Percentiles rank a stretch among this genome's conserved stretches.
phyloP scores from a whole-genome alignment of 2,888 invertebrate species.

The Apeira syringaria region DNA sequence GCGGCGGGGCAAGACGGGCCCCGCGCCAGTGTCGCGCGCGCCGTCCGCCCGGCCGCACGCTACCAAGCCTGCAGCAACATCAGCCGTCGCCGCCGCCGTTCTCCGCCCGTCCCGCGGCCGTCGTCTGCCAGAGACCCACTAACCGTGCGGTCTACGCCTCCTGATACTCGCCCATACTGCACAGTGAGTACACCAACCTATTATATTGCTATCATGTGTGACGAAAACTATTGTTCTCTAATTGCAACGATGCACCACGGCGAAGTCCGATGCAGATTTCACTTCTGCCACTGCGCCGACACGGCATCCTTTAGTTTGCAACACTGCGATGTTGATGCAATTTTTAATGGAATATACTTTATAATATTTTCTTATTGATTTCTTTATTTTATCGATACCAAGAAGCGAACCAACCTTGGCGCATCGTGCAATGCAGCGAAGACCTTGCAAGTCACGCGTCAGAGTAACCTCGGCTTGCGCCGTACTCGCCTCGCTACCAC shows the following conservation, averaged over 20 bases:
- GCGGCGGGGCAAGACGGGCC: slow-evolving; percentile 82
- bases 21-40: slow-evolving; percentile 83
- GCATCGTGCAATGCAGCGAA: slow-evolving; percentile 83
- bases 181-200: slow-evolving; percentile 49
- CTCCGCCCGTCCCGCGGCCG: slow-evolving; percentile 38
- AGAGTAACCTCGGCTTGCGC: slow-evolving; percentile 81
- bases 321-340: slow-evolving; percentile 3
- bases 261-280: slow-evolving; percentile 68
- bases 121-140: slow-evolving; percentile 30
- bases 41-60: slow-evolving; percentile 79
- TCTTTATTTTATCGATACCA: slow-evolving; percentile 56
- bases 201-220: slow-evolving; percentile 37
- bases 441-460: slow-evolving; percentile 84
- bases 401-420: slow-evolving; percentile 80
- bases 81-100: slow-evolving; percentile 37
- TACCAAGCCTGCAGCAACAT: slow-evolving; percentile 43
- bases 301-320: slow-evolving; percentile 30
- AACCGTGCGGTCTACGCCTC: slow-evolving; percentile 43
- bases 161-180: slow-evolving; percentile 33
- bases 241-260: slow-evolving; percentile 61
- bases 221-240: slow-evolving; percentile 59
- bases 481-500: slow-evolving; percentile 68
- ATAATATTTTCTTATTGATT: slow-evolving; percentile 26
- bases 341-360: slow-evolving; percentile 13
- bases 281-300: slow-evolving; percentile 51